Evolutionary conservation across 2,888 invertebrate genomes (phyloP), one percentile per base, ranked within the genome.

Genomic region (Campoletis raptor): DNA sequence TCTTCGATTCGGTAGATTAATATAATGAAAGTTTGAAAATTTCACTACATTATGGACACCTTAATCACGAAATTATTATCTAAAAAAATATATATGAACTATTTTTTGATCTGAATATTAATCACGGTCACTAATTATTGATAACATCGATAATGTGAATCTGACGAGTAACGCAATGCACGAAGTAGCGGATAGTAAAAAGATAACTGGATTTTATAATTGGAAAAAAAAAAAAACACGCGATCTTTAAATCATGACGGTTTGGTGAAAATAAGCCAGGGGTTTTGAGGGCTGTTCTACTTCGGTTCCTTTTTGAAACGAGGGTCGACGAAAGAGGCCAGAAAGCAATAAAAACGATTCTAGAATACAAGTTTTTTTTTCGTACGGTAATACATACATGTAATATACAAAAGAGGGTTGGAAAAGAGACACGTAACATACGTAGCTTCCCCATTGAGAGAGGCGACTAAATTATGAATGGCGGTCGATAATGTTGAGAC

Each of bases 381-480:
- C 57, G 66, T 42, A 40, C 30, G 15, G 7, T 21, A 9, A 10
- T 57, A 42, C 15, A n/a, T 12, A 52, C 15, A 42, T 9, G 7
- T 30, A 52, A n/a, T 57, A 79, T 7, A 40, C 15, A 78, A 36
- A 70, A 45, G 66, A 83, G 73, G 72, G 70, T 80, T 82, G 54
- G 24, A 76, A 82, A 83, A 76, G 76, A 88, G 83, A 82, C 83
- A 85, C 88, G 87, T 90, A 88, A 89, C 89, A 87, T 90, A 85
- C 87, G 88, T 73, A 73, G 69, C 70, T 76, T 86, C 86, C 84
- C 89, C 92, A 93, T 93, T 92, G 91, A 93, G 90, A 90, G 92
- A 92, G 92, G 88, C 85, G 88, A 90, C 89, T 94, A 89, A 94
- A 94, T 94, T 93, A 94, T 93, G 93, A 94, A 94, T 93, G 93